Base-by-base conservation (phyloP, 2,797 vertebrate species). In the Poeciliopsis presidionis region DNA sequence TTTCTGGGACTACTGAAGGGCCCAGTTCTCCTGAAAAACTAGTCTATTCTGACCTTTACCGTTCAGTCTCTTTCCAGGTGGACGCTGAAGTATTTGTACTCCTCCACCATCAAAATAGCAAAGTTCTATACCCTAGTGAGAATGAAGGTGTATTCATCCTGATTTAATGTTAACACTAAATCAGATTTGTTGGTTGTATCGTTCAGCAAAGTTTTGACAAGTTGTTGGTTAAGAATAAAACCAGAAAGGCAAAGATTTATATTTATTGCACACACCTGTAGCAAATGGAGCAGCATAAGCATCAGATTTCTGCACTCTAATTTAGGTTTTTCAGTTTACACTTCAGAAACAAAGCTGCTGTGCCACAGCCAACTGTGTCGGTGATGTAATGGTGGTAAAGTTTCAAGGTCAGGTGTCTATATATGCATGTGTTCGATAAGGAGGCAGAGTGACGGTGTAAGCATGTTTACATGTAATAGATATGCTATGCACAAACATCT, bases 401-500 rank as follows among this genome's bases (percentile, higher is more conserved):
- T 22, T 77, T 74, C 28, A 33, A 41, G 75, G 72, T 74, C 25
- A 3, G 51, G 20, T 55, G 74, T 49, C 36, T 73, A 46, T 43
- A 84, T 81, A 28, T 86, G 77, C 84, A 46, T 73, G 5, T 28
- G 78, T 72, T 86, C 74, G 80, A 39, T 74, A 63, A 55, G 55
- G 61, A 33, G 82, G 81, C 76, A 76, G 78, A 39, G 61, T 86
- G 79, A 65, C 59, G 8, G 81, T 51, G 73, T 76, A 53, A 79
- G 81, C 82, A 79, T 79, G 79, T 36, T 84, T 86, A 80, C 91
- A 89, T 92, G 90, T 86, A 86, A 86, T 74, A 85, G 84, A 88
- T 88, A 84, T 72, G 76, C 73, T 85, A 80, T 90, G 86, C 84
- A 82, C 74, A 88, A 77, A 51, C 72, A 79, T 76, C 47, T 81